Conservation (phyloP, 2,113 vertebrate species). For the Hippoglossus stenolepis region DNA sequence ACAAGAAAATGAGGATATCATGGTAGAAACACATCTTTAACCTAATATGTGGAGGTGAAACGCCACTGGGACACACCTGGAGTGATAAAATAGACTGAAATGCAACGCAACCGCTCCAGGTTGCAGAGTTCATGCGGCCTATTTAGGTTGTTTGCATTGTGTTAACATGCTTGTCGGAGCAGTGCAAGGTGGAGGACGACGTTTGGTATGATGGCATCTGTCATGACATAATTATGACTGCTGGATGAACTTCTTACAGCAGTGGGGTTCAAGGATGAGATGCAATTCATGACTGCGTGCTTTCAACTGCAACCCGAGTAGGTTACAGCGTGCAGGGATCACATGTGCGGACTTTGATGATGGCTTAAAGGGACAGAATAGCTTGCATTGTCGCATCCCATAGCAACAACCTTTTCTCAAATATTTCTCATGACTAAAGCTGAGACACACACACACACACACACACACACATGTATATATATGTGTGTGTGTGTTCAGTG, state of each 20-base stretch:
- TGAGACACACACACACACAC: not conserved
- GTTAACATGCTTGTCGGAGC: slow-evolving; percentile 4
- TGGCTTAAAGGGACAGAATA: slow-evolving; percentile 55
- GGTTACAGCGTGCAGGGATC: slow-evolving; percentile 63
- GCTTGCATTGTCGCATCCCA: slow-evolving; percentile 39
- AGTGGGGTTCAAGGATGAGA: slow-evolving; percentile 57
- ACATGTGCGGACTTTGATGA: slow-evolving; percentile 62
- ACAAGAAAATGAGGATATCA: slow-evolving; percentile 47
- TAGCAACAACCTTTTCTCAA: slow-evolving; percentile 47
- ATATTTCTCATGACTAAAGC: not conserved
- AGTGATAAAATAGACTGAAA: not conserved
- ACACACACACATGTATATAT: not conserved
- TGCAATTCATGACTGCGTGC: slow-evolving; percentile 48
- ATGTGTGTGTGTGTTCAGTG: not conserved
- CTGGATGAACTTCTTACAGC: slow-evolving; percentile 38
- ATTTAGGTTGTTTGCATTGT: slow-evolving; percentile 18
- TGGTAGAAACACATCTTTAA: slow-evolving; percentile 16
- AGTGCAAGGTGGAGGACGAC: slow-evolving; percentile 17
- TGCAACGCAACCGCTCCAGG: not conserved
- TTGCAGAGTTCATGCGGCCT: not conserved
- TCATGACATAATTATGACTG: slow-evolving; percentile 59
- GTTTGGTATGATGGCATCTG: slow-evolving; percentile 29
- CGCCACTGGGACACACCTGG: not conserved
- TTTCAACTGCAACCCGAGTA: slow-evolving; percentile 75
- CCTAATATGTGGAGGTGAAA: slow-evolving; percentile 2